Base-by-base conservation (phyloP, 2,888 invertebrate species). In the Pheosia tremula region DNA sequence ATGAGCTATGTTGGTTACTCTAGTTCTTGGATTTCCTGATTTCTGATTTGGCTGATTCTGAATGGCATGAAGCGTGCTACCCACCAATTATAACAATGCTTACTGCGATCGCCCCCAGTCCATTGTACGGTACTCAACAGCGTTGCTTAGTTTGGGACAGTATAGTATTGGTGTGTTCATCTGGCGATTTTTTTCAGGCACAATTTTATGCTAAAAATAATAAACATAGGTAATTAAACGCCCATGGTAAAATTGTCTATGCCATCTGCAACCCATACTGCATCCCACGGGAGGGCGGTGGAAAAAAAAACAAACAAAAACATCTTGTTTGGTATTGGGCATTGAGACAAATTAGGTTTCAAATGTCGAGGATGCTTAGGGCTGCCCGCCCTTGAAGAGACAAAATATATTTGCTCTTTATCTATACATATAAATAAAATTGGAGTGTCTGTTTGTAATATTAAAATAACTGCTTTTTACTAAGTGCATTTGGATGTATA, bases 321-420 rank as follows among this genome's bases (percentile, higher is more conserved):
- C 7, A 39, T 41, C 50, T 5, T 56, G 57, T 58, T 45, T 56
- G 49, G 50, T 55, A 58, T 62, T 62, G 52, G 49, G 56, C 36
- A 39, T 60, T 9, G 59, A 64, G 75, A 79, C 75, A 77, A 77
- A 79, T 80, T 70, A 74, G 62, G 75, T 75, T 69, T 79, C 74
- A 73, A 72, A 74, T 80, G 64, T 75, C 75, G 64, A 57, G 74
- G 72, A 74, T 75, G 3, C 11, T n/a, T n/a, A 47, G 58, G 61
- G 61, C 56, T 55, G 45, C 53, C 13, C 45, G 37, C 47, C 45
- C 0, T 52, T 10, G 6, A 4, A 10, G 11, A 11, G 11, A 41
- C 38, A 45, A 54, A 47, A 59, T 39, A 11, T 36, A 36, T 54
- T 55, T 47, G 43, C 47, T 11, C 38, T 59, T 43, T 43, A 9